Conservation (phyloP, 2,888 invertebrate species). For the Drosophila aldrichi region DNA sequence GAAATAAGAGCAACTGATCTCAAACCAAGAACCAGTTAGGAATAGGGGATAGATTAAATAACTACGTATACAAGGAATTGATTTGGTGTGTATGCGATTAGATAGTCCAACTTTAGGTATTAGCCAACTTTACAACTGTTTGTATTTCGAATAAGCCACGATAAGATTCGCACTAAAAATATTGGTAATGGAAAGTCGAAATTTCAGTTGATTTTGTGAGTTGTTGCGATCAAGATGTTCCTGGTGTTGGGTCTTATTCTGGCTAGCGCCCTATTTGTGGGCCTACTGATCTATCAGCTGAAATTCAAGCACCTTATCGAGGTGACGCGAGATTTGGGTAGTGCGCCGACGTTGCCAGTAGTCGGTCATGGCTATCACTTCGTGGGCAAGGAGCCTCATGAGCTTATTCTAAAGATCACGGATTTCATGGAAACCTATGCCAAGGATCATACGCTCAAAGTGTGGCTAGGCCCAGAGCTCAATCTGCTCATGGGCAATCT, state of each 20-base stretch:
- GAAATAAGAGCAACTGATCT: neutral
- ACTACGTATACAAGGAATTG: neutral
- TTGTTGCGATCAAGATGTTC: conserved; percentile 50
- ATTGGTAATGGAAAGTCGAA: neutral
- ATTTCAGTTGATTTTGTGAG: neutral
- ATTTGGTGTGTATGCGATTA: conserved; percentile 34
- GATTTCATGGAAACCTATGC: conserved; percentile 79
- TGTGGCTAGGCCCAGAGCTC: conserved; percentile 83
- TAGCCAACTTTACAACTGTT: neutral
- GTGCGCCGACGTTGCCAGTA: conserved; percentile 85
- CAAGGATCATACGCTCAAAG: conserved; percentile 61
- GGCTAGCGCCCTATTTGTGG: conserved; percentile 48
- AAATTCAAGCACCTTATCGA: conserved; percentile 77
- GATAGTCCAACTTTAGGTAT: conserved; percentile 4
- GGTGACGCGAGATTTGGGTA: conserved; percentile 73
- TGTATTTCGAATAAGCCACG: conserved; percentile 24
- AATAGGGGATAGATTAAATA: neutral
- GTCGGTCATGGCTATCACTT: conserved; percentile 86
- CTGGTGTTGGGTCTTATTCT: conserved; percentile 55
- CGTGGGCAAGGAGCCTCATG: conserved; percentile 85
- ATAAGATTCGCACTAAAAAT: conserved; percentile 44
- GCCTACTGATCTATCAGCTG: conserved; percentile 59
- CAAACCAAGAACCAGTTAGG: neutral
- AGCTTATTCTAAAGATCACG: conserved; percentile 72
- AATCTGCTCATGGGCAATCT: conserved; percentile 77